These are phyloP conservation scores for Rhabdomys pumilio DNA, from an alignment of 2,797 vertebrate genomes.

Conservation along the genomic window DNA sequence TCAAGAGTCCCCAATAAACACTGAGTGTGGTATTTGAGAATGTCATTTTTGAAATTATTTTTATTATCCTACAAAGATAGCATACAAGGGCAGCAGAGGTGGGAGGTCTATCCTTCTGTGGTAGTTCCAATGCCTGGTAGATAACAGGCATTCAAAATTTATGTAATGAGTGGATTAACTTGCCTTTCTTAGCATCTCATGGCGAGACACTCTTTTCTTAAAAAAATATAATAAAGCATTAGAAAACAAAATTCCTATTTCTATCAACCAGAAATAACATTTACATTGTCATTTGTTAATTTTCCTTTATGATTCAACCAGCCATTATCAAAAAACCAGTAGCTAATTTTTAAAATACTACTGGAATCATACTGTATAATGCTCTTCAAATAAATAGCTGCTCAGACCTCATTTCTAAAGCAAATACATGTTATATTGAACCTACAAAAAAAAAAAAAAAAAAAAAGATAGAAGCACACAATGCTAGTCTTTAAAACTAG, in stretches of 20 bases:
- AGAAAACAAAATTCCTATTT: neutral
- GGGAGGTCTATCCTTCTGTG: neutral
- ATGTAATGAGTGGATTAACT: neutral
- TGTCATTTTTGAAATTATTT: neutral
- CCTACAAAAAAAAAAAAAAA: neutral
- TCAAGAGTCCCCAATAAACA: neutral
- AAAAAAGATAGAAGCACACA: neutral
- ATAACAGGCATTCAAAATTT: neutral
- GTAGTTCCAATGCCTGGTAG: neutral
- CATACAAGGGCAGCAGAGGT: neutral
- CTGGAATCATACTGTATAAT: neutral
- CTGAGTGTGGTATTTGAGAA: neutral
- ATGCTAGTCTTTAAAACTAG: neutral
- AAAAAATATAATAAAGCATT: neutral
- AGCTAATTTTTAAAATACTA: slow-evolving; percentile 25
- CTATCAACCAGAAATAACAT: neutral
- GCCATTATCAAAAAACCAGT: too few relatives aligned
- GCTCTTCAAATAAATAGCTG: slow-evolving; percentile 41
- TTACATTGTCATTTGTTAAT: neutral
- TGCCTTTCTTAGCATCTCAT: neutral
- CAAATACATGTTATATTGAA: neutral
- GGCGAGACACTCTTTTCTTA: neutral
- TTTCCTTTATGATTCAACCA: neutral
- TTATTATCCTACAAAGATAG: neutral
- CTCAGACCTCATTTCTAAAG: slow-evolving; percentile 7